Base-by-base conservation (phyloP, 2,888 invertebrate species). In the Acleris laterana region DNA sequence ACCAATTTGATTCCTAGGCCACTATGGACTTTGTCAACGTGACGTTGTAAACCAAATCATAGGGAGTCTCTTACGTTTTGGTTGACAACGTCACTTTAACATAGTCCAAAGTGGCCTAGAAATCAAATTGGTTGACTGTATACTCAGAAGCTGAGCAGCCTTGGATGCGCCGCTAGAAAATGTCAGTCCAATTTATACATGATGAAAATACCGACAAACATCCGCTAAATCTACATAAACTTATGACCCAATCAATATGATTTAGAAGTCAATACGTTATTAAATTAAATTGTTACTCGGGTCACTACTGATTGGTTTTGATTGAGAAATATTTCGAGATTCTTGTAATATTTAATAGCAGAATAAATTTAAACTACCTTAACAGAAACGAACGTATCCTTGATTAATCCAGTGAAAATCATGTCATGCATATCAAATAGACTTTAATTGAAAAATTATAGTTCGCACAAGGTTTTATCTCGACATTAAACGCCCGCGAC, bases 401-500 rank as follows among this genome's bases (percentile, higher is more conserved):
- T 65, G 56, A 65, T 61, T 50, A 44, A 32, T 49, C 55, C 20
- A 28, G 65, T 55, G 60, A 65, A 65, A 61, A 65, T 22, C 65
- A 55, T 65, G 65, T 60, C 55, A 56, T 55, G 65, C 65, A 65
- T 65, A 66, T n/a, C 66, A 62, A 66, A 62, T 38, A 66, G 60
- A 60, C 53, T 59, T 62, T 66, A 57, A 66, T 66, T 66, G 51
- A 62, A 62, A 66, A 62, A 62, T 62, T 57, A 66, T 66, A 66
- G 57, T 66, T 52, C 46, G 57, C 56, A 57, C 66, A 66, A 66
- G 66, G 66, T 66, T 57, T 62, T 57, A 65, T 65, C 60, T 56
- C 57, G 56, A 60, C 53, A 62, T 51, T 32, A 32, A 48, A 28
- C 25, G 52, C 50, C 46, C 25, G 56, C 62, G 62, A 66, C 66